Conservation (phyloP, 2,113 vertebrate species). For the Pimephales promelas region DNA sequence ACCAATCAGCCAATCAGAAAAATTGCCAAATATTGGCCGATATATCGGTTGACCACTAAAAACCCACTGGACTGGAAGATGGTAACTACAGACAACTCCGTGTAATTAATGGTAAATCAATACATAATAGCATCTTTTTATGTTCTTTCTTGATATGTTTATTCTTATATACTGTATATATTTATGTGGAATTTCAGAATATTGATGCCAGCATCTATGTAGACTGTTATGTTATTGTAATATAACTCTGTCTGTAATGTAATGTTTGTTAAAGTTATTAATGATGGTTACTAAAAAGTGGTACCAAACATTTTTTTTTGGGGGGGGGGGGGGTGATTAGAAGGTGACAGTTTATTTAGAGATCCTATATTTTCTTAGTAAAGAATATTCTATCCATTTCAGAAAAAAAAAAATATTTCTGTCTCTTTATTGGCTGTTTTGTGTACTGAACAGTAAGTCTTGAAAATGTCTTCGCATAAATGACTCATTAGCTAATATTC, state of each 20-base stretch:
- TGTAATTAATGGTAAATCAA: neutral
- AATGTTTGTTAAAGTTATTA: neutral
- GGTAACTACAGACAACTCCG: neutral
- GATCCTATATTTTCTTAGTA: conserved; percentile 13
- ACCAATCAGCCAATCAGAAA: no score
- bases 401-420: neutral
- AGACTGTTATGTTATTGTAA: conserved; percentile 1
- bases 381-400: neutral
- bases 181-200: conserved; percentile 11
- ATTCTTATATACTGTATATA: neutral
- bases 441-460: neutral
- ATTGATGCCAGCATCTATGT: neutral
- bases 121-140: neutral
- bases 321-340: neutral
- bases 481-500: no score
- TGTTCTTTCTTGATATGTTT: neutral
- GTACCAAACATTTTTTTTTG: neutral
- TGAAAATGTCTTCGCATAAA: neutral
- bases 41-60: neutral
- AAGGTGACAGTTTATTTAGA: conserved; percentile 5
- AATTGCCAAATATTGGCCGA: no score
- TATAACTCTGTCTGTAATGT: neutral
- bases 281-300: neutral
- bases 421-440: neutral
- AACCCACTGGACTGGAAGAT: conserved; percentile 11